These are phyloP conservation scores for Tineola bisselliella DNA, from an alignment of 2,888 invertebrate genomes.

Conservation along the genomic window DNA sequence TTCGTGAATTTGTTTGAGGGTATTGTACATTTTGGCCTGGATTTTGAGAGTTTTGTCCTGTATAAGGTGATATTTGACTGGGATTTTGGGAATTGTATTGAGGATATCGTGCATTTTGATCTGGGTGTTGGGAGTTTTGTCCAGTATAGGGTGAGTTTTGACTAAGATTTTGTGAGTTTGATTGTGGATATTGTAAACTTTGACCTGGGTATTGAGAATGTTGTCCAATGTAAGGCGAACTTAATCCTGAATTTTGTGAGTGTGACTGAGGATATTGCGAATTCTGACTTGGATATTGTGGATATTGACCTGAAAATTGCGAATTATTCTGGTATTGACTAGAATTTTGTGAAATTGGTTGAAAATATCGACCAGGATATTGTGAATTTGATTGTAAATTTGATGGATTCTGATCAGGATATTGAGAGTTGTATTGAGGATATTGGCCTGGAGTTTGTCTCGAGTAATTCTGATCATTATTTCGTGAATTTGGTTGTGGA, in stretches of 20 bases:
- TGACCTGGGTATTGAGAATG: neutral
- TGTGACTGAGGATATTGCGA: neutral
- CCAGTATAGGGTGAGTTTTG: conserved; percentile 4
- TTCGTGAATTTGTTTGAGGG: neutral
- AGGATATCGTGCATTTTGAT: neutral
- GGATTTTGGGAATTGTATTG: neutral
- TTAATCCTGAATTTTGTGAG: neutral
- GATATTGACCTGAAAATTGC: conserved; percentile 2
- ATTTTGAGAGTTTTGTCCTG: conserved; percentile 14
- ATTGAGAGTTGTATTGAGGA: neutral
- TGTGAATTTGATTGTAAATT: neutral
- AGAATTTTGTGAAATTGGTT: neutral
- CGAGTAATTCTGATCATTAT: neutral
- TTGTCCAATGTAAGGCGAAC: neutral
- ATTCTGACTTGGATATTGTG: neutral
- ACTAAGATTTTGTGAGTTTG: neutral
- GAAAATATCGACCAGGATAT: neutral
- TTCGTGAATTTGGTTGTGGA: neutral
- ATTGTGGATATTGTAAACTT: neutral
- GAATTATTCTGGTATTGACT: neutral
- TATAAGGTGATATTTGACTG: neutral
- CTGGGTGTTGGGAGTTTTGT: conserved; percentile 8
- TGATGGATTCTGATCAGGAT: neutral
- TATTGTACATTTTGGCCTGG: neutral
- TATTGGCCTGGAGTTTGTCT: neutral